Evolutionary conservation across 2,888 invertebrate genomes (phyloP).

Genomic region (Adelphocoris suturalis): DNA sequence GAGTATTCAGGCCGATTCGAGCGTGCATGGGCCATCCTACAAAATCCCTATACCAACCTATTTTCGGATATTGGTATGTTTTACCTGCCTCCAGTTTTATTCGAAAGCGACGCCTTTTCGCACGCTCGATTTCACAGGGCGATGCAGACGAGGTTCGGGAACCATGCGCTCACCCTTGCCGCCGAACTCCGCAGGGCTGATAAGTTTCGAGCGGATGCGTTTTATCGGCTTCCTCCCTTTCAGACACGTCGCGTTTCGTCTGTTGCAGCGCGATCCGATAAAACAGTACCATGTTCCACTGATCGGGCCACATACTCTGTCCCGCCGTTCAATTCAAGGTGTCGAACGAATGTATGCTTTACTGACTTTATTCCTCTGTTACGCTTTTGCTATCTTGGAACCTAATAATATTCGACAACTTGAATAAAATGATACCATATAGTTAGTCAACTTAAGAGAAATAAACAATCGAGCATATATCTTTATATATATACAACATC

Average conservation of each 20-base stretch:
- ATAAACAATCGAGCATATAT: no score
- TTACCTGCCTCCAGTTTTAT: neutral
- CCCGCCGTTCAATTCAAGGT: neutral
- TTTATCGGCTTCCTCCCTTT: constrained; percentile 27
- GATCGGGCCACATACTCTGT: neutral
- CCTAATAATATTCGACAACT: neutral
- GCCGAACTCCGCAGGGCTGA: constrained; percentile 8
- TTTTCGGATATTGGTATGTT: no score
- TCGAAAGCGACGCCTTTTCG: neutral
- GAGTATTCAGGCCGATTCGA: no score
- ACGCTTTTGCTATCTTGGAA: neutral
- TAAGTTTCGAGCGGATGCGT: constrained; percentile 28
- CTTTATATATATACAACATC: no score
- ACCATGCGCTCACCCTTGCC: neutral
- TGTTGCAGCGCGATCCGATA: constrained; percentile 11
- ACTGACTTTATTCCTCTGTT: neutral
- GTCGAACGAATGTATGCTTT: constrained; percentile 14
- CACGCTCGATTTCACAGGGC: neutral
- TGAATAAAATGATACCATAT: no score
- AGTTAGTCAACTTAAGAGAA: no score
- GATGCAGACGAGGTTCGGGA: neutral
- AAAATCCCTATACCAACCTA: no score
- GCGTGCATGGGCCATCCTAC: no score
- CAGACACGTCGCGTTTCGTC: neutral
- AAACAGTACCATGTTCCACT: neutral